Base-by-base conservation (phyloP, 2,797 vertebrate species). In the Acanthornis magna region DNA sequence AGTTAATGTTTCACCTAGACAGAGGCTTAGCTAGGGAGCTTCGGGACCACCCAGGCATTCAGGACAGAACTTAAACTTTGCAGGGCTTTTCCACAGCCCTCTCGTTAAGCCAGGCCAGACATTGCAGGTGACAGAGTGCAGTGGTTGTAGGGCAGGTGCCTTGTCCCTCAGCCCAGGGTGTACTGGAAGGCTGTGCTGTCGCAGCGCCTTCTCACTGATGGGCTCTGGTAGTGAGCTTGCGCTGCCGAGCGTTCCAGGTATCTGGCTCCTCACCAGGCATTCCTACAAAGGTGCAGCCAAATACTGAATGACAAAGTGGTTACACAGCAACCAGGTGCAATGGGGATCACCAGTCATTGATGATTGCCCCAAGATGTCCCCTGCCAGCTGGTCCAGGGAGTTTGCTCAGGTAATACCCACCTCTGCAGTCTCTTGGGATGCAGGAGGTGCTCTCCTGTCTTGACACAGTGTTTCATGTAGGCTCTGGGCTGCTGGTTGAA, bases 281-380 rank as follows among this genome's bases (percentile, higher is more conserved):
- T 45, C 47, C 43, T 42, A 13, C 26, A 34, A 9, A 48, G 51
- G 23, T 51, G 18, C 16, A 71, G 53, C 48, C 13, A 42, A 53
- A 74, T 27, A 20, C 40, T 42, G 54, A 72, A 32, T 30, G 68
- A 26, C 21, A 36, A 70, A 42, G 16, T 16, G 16, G 23, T 53
- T 21, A 5, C 47, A 61, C 55, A 68, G 47, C 27, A 61, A 16
- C 40, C 25, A n/a, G 42, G 4, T 75, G 36, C 38, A 78, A 61
- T 0, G 0, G 8, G 62, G 29, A 87, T 50, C 11, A 1, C 0
- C 0, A 66, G 22, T 51, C 50, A 55, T 6, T 11, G 11, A 40
- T 43, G 51, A 51, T 22, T 9, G 3, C 74, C 32, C 62, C 48
- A 18, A 71, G n/a, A 45, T 42, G 20, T 32, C 23, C 22, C 47